Percentiles rank a stretch among this genome's conserved stretches.
phyloP scores from a whole-genome alignment of 2,888 invertebrate species.

The Callimorpha dominula region DNA sequence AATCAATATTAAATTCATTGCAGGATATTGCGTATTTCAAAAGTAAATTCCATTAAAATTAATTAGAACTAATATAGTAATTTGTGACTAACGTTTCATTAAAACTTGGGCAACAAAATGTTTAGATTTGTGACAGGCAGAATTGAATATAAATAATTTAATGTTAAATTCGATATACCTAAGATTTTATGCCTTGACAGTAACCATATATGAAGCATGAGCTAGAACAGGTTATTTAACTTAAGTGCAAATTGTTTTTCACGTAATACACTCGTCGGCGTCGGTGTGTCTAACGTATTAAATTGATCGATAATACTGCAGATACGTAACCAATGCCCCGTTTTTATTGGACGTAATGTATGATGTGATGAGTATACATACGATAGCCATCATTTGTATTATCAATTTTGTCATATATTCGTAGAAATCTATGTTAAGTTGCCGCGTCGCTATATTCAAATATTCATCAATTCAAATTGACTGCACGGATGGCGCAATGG shows the following conservation, averaged over 20 bases:
- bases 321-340: slow-evolving; percentile 32
- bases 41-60: not conserved
- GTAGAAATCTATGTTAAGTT: slow-evolving; percentile 5
- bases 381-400: not conserved
- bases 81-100: not conserved
- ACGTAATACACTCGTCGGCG: slow-evolving; percentile 19
- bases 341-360: slow-evolving; percentile 38
- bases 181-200: slow-evolving; percentile 28
- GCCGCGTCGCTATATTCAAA: not conserved
- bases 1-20: not conserved
- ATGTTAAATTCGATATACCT: slow-evolving; percentile 25
- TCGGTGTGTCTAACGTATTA: slow-evolving; percentile 28
- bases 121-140: no score
- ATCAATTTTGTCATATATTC: slow-evolving; percentile 5
- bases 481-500: no score
- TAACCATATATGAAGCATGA: not conserved
- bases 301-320: slow-evolving; percentile 25
- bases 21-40: not conserved
- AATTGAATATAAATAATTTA: not conserved
- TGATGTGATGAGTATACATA: not conserved
- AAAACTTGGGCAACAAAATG: no score
- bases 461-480: no score
- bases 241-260: slow-evolving; percentile 3
- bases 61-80: not conserved
- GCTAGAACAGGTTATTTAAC: slow-evolving; percentile 12